phyloP scores from a whole-genome alignment of 2,113 vertebrate species.

The Syngnathoides biaculeatus region DNA sequence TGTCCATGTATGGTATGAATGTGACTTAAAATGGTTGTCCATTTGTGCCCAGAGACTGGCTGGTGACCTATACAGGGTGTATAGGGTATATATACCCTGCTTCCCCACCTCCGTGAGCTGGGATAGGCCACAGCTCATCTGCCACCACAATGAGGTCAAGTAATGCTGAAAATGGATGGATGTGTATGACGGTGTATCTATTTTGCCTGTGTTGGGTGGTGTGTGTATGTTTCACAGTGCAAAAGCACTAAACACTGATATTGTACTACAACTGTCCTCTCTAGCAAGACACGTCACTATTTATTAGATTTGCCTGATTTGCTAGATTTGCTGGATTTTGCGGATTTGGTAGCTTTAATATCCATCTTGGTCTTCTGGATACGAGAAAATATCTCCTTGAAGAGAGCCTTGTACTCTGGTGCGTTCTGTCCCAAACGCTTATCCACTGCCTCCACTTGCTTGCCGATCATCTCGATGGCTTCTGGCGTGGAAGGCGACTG shows the following conservation, averaged over 20 bases:
- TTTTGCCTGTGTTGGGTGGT: neutral
- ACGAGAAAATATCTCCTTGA: slow-evolving; percentile 97
- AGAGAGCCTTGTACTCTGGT: slow-evolving; percentile 96
- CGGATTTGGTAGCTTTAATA: slow-evolving; percentile 81
- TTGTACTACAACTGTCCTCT: slow-evolving; percentile 48
- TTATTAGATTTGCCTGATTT: slow-evolving; percentile 72
- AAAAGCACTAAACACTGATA: slow-evolving; percentile 13
- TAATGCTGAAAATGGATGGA: no score
- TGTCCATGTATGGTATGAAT: neutral
- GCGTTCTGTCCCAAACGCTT: slow-evolving; percentile 92
- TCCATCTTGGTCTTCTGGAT: slow-evolving; percentile 98
- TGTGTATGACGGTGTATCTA: neutral
- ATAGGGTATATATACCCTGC: no score
- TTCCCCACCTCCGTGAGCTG: no score
- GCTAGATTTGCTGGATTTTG: slow-evolving; percentile 62
- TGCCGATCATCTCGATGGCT: slow-evolving; percentile 84
- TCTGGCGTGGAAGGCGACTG: slow-evolving; percentile 75
- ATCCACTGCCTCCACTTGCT: slow-evolving; percentile 90
- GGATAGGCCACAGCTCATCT: no score
- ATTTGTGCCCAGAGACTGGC: neutral
- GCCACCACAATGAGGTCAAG: no score
- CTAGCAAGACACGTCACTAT: slow-evolving; percentile 22
- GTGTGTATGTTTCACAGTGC: slow-evolving; percentile 1
- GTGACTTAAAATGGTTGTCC: neutral
- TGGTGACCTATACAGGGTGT: no score